Conservation (phyloP, 1,140 invertebrate genomes). For the Zaprionus vittiger region DNA sequence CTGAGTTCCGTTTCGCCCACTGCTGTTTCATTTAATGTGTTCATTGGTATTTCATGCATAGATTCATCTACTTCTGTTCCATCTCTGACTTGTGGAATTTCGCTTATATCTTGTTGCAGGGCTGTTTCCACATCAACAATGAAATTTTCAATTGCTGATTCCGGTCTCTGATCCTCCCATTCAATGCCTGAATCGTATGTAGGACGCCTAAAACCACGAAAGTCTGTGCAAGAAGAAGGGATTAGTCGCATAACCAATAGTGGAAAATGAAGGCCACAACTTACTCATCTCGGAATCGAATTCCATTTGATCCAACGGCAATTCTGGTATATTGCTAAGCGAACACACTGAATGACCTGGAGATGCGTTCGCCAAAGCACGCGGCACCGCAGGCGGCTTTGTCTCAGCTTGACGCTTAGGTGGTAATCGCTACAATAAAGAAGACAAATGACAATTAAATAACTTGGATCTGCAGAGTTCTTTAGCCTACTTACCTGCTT, state of each 20-base stretch:
- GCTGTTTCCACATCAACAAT: slow-evolving; percentile 11
- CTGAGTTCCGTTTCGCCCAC: not conserved
- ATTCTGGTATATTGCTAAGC: not conserved
- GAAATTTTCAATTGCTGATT: slow-evolving; percentile 18
- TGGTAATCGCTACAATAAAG: slow-evolving; percentile 39
- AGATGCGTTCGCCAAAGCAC: not conserved
- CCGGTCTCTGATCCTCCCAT: slow-evolving; percentile 31
- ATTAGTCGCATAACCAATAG: not conserved
- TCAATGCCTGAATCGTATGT: slow-evolving; percentile 66
- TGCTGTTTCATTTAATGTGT: not conserved
- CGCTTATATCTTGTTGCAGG: not conserved
- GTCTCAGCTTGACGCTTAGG: slow-evolving; percentile 5
- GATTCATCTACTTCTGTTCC: not conserved
- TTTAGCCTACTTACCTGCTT: slow-evolving; percentile 38
- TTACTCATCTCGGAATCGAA: slow-evolving; percentile 55
- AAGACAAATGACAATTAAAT: not conserved
- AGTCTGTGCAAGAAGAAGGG: slow-evolving; percentile 32
- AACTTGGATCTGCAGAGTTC: not conserved
- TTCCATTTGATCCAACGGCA: slow-evolving; percentile 43
- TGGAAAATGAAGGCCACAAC: not conserved
- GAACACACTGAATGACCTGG: not conserved
- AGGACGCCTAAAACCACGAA: slow-evolving; percentile 52
- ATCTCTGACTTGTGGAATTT: slow-evolving; percentile 14
- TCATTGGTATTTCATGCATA: not conserved
- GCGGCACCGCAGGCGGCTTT: not conserved